These are phyloP conservation scores for Galerucella pusilla DNA, from an alignment of 2,888 invertebrate genomes.

Conservation along the genomic window DNA sequence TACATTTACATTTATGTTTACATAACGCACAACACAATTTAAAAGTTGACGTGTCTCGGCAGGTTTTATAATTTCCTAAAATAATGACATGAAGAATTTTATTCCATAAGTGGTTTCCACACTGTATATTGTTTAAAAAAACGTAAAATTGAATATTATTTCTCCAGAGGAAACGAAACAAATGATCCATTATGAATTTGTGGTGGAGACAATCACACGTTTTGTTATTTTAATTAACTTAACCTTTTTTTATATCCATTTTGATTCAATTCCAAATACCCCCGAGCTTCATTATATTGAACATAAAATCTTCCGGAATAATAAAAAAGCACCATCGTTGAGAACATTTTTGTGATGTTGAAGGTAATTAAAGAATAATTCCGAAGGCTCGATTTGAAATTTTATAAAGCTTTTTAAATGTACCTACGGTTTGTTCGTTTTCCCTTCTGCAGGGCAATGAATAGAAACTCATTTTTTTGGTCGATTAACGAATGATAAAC, in stretches of 20 bases:
- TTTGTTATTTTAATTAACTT: not conserved
- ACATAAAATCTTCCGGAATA: not conserved
- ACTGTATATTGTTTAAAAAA: too few species aligned
- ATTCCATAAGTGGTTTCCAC: too few species aligned
- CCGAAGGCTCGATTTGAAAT: not conserved
- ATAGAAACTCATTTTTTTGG: not conserved
- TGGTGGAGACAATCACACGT: too few species aligned
- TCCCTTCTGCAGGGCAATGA: not conserved
- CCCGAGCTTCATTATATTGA: not conserved
- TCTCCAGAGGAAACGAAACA: too few species aligned
- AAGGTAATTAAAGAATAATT: not conserved
- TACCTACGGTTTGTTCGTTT: not conserved
- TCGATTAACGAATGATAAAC: not conserved
- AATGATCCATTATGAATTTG: too few species aligned
- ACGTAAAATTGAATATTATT: too few species aligned
- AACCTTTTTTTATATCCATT: not conserved
- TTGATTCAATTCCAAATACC: not conserved
- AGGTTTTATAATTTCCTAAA: too few species aligned
- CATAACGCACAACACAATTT: too few species aligned
- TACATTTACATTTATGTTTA: too few species aligned
- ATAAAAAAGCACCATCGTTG: not conserved
- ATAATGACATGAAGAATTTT: too few species aligned
- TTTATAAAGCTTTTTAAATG: not conserved
- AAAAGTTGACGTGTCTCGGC: too few species aligned
- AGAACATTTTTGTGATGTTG: not conserved